Percentiles rank a stretch among this genome's conserved stretches.
Evolutionary conservation across 1,140 invertebrate genomes (phyloP).

Genomic region (Scaptomyza montana): DNA sequence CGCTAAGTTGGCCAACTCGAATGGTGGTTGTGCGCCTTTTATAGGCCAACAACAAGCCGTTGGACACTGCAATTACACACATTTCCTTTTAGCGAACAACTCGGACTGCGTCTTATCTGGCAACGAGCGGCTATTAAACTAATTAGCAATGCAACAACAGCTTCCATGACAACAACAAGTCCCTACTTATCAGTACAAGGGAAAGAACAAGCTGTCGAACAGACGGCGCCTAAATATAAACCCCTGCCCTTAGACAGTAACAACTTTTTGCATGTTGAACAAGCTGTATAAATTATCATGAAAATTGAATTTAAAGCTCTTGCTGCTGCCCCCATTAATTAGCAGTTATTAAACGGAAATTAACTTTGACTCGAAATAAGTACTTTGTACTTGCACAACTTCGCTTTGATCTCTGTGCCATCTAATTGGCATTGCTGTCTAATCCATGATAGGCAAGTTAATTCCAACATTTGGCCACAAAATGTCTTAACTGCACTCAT

Average conservation of each 20-base stretch:
- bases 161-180: neutral
- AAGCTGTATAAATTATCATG: conserved; percentile 16
- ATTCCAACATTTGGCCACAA: conserved; percentile 7
- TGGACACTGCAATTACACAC: conserved; percentile 40
- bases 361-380: neutral
- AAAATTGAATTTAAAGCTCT: conserved; percentile 29
- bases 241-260: conserved; percentile 3
- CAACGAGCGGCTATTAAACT: conserved; percentile 52
- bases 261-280: conserved; percentile 33
- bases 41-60: conserved; percentile 33
- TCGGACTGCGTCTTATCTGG: conserved; percentile 43
- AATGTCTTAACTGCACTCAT: conserved; percentile 15
- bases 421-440: neutral
- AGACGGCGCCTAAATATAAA: conserved; percentile 19
- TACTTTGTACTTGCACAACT: neutral
- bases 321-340: conserved; percentile 40
- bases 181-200: conserved; percentile 21
- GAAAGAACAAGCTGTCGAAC: conserved; percentile 2
- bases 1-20: conserved; percentile 3
- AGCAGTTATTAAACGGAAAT: conserved; percentile 23
- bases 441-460: neutral
- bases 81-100: conserved; percentile 42
- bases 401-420: neutral
- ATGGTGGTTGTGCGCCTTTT: conserved; percentile 50
- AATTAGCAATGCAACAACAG: conserved; percentile 27